Evolutionary conservation across 1,140 invertebrate genomes (phyloP), one percentile per base, ranked within the genome.

Genomic region (Sesamia nonagrioides): DNA sequence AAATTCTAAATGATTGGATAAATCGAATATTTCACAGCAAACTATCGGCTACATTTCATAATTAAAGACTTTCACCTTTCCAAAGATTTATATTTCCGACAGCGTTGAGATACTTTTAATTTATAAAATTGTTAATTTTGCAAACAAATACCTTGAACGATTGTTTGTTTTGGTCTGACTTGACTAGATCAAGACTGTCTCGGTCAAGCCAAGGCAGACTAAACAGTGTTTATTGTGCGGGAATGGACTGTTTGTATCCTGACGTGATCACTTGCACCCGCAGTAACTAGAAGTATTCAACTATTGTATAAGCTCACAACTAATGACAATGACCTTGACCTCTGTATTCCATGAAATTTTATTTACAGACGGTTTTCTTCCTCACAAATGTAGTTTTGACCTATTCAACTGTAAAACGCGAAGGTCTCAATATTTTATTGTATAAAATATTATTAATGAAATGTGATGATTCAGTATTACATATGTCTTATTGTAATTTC

Each of bases 401-500:
- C 9, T 58, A 21, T 58, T 21, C 11, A 56, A 4, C 8, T 17
- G 7, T 4, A 50, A 50, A 50, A 13, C n/a, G 11, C 8, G 8
- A 3, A 45, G 0, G 42, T 45, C 13, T 45, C 2, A 11, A 8
- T 13, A 50, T 15, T 13, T 50, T 50, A 50, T n/a, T 50, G 21
- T 61, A 15, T 27, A 27, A 68, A 68, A 68, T 13, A 68, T 66
- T 18, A 42, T 45, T 42, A 4, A 45, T 0, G 2, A 45, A 48
- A 33, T 50, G 11, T 48, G 17, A 37, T 33, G 18, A 21, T 27
- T 27, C 3, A 54, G 50, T 54, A 18, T 21, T 56, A 11, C 1
- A 50, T 61, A 40, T 48, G n/a, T n/a, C n/a, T 69, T 48, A 27
- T 69, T 69, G 18, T 33, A 27, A 66, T 42, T 45, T 68, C 40